Evolutionary conservation across 2,888 invertebrate species (phyloP), one percentile per base, ranked within the genome.

Genomic region (Oxycera nigricornis): DNA sequence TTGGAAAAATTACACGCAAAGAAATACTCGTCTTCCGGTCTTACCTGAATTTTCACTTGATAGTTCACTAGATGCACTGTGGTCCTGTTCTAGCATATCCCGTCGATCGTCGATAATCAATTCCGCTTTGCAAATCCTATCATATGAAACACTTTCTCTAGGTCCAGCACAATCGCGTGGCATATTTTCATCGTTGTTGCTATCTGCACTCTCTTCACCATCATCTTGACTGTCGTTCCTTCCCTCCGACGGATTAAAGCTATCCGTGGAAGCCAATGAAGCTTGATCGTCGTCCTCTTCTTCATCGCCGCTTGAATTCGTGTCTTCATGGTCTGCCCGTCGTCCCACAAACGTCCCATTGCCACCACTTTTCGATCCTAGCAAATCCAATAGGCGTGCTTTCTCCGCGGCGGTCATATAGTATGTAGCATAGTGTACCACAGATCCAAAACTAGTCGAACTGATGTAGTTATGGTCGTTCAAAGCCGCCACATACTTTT

Each of bases 401-500:
- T 17, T 2, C 4, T 65, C 65, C 3, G 65, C 14, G 1, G 65
- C 9, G 20, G 24, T 65, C 65, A 41, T 65, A 65, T 65, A 11
- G 24, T 61, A 4, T 9, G 14, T 30, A 6, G 41, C 17, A 41
- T 41, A 65, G 11, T 39, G 39, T 11, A 30, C 17, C 11, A 65
- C 65, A 39, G 7, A 14, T 1, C 30, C 39, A 24, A 65, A 65
- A 24, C 17, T 65, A 24, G 14, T 70, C 17, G n/a, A 26, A 22
- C 55, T 70, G 20, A 22, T 70, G 14, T 70, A 70, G 22, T 70
- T 70, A 17, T 70, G 70, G 55, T 70, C 70, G 14, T 55, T 55
- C 30, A 70, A 24, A 31, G 52, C 52, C 30, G 22, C 7, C 7
- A 31, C 4, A 55, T 55, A 31, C 14, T 35, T 31, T 31, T 55